Conservation (phyloP, 2,888 invertebrate genomes). For the Papilio gigon region DNA sequence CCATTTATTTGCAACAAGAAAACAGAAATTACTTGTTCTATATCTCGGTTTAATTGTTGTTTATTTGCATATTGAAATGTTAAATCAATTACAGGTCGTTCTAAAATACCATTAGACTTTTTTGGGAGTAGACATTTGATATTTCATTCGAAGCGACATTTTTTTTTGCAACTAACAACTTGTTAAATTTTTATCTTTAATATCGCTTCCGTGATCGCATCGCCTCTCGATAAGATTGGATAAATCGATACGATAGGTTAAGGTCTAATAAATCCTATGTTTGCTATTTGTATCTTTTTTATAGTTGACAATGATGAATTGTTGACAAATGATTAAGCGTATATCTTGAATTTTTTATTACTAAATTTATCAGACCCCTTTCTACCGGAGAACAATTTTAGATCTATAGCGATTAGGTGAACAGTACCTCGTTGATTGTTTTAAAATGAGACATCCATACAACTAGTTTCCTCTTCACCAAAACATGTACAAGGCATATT, state of each 20-base stretch:
- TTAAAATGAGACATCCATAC: no score
- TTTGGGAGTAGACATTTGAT: not conserved
- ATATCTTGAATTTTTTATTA: not conserved
- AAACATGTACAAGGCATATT: no score
- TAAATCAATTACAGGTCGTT: not conserved
- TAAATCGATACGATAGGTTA: conserved; percentile 15
- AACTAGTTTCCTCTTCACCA: not conserved
- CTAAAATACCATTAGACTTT: conserved; percentile 2
- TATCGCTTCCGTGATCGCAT: conserved; percentile 20
- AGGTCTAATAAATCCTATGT: conserved; percentile 8
- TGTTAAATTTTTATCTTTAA: conserved; percentile 15
- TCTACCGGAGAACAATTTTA: not conserved
- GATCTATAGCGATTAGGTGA: no score
- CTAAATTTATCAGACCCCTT: not conserved
- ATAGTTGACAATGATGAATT: not conserved
- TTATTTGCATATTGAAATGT: not conserved
- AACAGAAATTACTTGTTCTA: no score
- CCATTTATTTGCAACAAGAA: no score
- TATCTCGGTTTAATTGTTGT: not conserved
- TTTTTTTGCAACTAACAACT: conserved; percentile 12
- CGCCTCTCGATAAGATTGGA: conserved; percentile 4
- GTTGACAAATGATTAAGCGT: not conserved
- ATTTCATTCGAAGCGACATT: not conserved
- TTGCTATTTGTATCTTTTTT: not conserved
- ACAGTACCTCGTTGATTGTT: no score